A percentile compares a stretch with the other conserved stretches of the same genome.
Conservation (phyloP, 2,888 invertebrate genomes). For the Steinernema scapterisci region DNA sequence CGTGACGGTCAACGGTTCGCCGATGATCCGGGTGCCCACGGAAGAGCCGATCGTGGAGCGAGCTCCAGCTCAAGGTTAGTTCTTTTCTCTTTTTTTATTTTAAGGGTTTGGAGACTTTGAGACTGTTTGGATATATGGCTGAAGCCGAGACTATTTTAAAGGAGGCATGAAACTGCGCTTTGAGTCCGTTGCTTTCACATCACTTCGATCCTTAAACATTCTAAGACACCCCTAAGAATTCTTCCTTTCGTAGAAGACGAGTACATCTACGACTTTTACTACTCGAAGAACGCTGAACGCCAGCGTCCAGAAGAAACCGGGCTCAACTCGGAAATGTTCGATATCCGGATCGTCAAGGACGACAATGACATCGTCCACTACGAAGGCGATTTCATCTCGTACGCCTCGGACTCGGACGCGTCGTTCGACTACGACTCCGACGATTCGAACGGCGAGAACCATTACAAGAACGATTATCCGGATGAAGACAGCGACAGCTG, state of each 20-base stretch:
- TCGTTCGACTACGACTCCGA: slow-evolving; percentile 55
- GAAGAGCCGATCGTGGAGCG: background rate
- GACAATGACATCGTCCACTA: slow-evolving; percentile 49
- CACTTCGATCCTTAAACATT: too few species aligned
- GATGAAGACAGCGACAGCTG: slow-evolving; percentile 54
- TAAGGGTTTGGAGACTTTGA: too few species aligned
- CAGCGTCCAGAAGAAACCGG: slow-evolving; percentile 34
- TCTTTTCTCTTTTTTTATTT: background rate
- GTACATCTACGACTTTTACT: slow-evolving; percentile 62
- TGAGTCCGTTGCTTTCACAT: too few species aligned
- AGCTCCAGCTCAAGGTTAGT: background rate
- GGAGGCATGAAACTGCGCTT: too few species aligned
- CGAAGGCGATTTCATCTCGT: slow-evolving; percentile 42
- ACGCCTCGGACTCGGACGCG: slow-evolving; percentile 43
- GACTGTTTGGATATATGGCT: background rate
- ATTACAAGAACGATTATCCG: slow-evolving; percentile 66
- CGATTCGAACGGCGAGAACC: slow-evolving; percentile 65
- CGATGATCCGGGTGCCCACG: slow-evolving; percentile 8
- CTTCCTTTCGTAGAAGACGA: slow-evolving; percentile 40
- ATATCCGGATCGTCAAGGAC: slow-evolving; percentile 27
- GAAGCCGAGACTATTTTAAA: background rate
- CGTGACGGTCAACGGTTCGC: slow-evolving; percentile 8
- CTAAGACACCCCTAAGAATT: background rate
- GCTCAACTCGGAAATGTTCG: slow-evolving; percentile 33
- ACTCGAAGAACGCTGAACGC: slow-evolving; percentile 24